Percentiles rank a stretch among this genome's conserved stretches.
These are phyloP conservation scores for Neolamprologus multifasciatus DNA, from an alignment of 2,797 vertebrate species.

Conservation along the genomic window DNA sequence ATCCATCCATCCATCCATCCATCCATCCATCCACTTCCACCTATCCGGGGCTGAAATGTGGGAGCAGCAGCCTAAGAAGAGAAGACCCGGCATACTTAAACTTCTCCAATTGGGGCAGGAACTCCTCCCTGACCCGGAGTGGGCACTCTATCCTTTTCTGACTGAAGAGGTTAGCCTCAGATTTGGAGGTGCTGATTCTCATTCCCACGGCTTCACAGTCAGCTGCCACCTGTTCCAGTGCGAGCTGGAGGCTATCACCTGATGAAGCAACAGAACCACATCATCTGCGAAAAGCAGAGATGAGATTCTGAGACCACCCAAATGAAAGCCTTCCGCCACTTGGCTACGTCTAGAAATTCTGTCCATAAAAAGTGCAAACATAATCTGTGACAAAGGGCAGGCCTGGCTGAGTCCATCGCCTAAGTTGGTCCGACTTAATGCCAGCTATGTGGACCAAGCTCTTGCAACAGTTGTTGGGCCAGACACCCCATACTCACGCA, in stretches of 20 bases:
- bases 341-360: not conserved
- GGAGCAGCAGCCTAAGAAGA: not conserved
- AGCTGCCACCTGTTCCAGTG: rapidly evolving
- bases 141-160: not conserved
- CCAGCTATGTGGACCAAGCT: not conserved
- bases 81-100: not conserved
- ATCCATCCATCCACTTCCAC: not conserved
- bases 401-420: not conserved
- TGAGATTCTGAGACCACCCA: not conserved
- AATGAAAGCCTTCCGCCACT: not conserved
- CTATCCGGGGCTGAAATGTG: not conserved
- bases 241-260: not conserved
- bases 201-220: not conserved
- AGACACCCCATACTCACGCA: not conserved
- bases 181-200: not conserved
- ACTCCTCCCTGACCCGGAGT: not conserved
- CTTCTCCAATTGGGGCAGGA: not conserved
- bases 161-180: not conserved
- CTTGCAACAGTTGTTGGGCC: not conserved
- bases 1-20: not conserved
- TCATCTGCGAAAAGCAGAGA: not conserved
- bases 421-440: not conserved
- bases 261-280: not conserved
- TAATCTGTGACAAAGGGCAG: not conserved
- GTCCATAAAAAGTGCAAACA: rapidly evolving